A percentile compares a stretch with the other conserved stretches of the same genome.
These are phyloP conservation scores for Drosophila recens DNA, from an alignment of 2,888 invertebrate species.

Conservation along the genomic window DNA sequence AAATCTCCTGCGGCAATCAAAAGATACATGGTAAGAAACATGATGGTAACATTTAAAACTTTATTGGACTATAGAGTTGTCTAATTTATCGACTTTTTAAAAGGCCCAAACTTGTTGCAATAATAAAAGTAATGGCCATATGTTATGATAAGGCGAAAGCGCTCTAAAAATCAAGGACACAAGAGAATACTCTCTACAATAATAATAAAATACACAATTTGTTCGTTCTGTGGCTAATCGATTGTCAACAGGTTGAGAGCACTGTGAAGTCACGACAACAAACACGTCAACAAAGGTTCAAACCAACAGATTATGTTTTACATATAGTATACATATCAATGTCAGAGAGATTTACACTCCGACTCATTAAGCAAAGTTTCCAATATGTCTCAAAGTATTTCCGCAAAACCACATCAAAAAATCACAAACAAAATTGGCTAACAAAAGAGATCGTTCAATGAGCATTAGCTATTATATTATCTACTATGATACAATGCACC, in stretches of 20 bases:
- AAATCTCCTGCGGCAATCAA: neutral
- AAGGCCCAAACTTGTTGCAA: neutral
- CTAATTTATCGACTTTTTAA: neutral
- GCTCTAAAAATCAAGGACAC: constrained; percentile 9
- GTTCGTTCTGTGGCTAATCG: constrained; percentile 37
- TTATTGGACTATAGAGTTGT: neutral
- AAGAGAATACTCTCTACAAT: neutral
- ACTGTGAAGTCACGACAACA: constrained; percentile 27
- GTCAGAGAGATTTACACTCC: constrained; percentile 39
- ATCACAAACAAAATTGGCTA: constrained; percentile 33
- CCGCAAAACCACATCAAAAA: constrained; percentile 47
- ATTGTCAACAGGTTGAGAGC: constrained; percentile 36
- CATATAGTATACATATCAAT: constrained; percentile 52
- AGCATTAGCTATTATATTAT: constrained; percentile 26
- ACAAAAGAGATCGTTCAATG: constrained; percentile 37
- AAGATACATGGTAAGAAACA: too few relatives aligned
- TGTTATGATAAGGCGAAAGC: constrained; percentile 5
- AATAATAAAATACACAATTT: neutral
- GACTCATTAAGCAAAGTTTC: constrained; percentile 31
- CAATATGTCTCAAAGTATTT: constrained; percentile 51
- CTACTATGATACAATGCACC: constrained; percentile 56
- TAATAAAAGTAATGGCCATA: neutral
- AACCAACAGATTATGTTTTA: constrained; percentile 37
- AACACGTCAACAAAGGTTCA: constrained; percentile 19
- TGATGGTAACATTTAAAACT: too few relatives aligned